These are phyloP conservation scores for Mastacembelus armatus DNA, from an alignment of 2,797 vertebrate species.

Conservation along the genomic window DNA sequence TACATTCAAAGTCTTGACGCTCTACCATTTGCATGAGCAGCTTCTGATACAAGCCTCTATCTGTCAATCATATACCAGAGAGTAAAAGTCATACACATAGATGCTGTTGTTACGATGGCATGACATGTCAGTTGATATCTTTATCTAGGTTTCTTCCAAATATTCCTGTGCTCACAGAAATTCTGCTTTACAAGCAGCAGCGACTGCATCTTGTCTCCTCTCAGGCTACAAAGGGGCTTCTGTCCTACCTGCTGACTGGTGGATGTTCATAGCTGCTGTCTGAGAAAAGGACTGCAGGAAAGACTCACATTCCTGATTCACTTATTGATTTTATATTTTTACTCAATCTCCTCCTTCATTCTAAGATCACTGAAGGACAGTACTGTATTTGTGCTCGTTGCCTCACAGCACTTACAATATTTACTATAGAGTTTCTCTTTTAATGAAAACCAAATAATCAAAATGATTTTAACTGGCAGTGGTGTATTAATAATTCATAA, in stretches of 20 bases:
- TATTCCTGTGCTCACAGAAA: not conserved
- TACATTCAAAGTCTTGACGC: too few species aligned
- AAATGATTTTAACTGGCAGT: not conserved
- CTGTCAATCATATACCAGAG: not conserved
- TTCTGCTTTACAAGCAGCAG: not conserved
- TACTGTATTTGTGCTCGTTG: not conserved
- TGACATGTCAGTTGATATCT: not conserved
- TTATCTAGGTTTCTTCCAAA: not conserved
- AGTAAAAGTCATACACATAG: too few species aligned
- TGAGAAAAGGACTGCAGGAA: too few species aligned
- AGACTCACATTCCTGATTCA: too few species aligned
- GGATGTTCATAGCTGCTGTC: too few species aligned
- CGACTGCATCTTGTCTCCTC: not conserved
- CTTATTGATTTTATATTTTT: too few species aligned
- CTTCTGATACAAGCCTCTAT: not conserved
- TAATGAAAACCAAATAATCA: not conserved
- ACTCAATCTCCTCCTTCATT: not conserved
- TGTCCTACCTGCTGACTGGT: too few species aligned
- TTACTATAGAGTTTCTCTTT: not conserved
- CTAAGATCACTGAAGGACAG: not conserved
- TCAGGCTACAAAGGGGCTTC: too few species aligned
- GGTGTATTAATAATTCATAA: not conserved
- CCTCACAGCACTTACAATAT: not conserved
- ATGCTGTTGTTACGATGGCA: too few species aligned
- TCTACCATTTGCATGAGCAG: too few species aligned